Base-by-base conservation (phyloP, 2,888 invertebrate species). In the Amblyjoppa proteus region DNA sequence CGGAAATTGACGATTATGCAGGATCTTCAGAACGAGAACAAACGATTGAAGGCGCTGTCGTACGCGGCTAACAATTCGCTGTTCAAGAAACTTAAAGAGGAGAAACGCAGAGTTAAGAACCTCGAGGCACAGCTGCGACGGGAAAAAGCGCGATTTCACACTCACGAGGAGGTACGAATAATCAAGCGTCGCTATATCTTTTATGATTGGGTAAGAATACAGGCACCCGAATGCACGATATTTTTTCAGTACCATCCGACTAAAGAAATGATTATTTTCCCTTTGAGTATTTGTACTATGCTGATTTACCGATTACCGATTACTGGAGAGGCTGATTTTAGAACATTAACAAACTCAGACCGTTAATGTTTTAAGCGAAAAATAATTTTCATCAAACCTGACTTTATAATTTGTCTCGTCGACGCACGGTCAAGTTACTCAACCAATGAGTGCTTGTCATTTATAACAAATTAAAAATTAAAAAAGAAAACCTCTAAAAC, bases 41-140 rank as follows among this genome's bases (percentile, higher is more conserved):
- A 90, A 51, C 85, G 89, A 3, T 84, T 92, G 16, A 91, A 88
- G 82, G 87, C 86, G 1, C 86, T 91, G 2, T 90, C 89, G 0
- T 88, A 88, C 6, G 89, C 90, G 20, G 90, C 90, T 0, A 92
- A 92, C 38, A 88, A 84, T 53, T 87, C 90, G 7, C 81, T 92
- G 13, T 87, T 92, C 11, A 89, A 88, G 6, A 91, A 88, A 66
- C 83, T 92, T 16, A 85, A 87, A 4, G 90, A 90, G 58, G 91
- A 92, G 25, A 92, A 90, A 80, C 70, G 83, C 16, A 45, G 82
- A 20, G 83, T 86, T 11, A 88, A 85, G 68, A 78, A 61, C 73
- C 79, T 92, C 51, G 89, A 91, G 71, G 87, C 82, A n/a, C 89
- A 90, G 71, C 58, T 92, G n/a, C 76, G 82, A 6, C 77, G 81